These are phyloP conservation scores for Microtus montanus DNA, from an alignment of 2,113 vertebrate species.

Conservation along the genomic window DNA sequence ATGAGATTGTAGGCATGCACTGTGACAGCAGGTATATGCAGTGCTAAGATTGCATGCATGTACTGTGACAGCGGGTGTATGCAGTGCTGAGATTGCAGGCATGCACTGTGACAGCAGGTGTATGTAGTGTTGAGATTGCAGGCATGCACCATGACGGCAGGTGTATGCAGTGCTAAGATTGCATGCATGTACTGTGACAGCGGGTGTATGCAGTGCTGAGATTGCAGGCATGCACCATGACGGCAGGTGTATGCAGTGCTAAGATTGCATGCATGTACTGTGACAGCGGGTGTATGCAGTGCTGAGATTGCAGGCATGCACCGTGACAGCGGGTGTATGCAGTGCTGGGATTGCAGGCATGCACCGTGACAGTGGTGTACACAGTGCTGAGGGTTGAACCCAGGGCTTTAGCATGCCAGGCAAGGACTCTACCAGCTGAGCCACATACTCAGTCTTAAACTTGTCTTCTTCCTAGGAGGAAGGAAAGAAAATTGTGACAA, in stretches of 20 bases:
- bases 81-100: neutral
- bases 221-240: too few relatives aligned
- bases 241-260: rapidly evolving
- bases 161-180: too few relatives aligned
- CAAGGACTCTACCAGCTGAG: neutral
- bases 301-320: too few relatives aligned
- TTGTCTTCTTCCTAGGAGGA: neutral
- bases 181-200: too few relatives aligned
- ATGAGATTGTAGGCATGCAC: too few relatives aligned
- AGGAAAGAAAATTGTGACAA: conserved; percentile 19
- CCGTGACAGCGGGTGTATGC: neutral
- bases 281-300: too few relatives aligned
- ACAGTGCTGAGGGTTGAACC: neutral
- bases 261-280: too few relatives aligned
- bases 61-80: rapidly evolving
- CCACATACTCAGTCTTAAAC: neutral
- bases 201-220: too few relatives aligned
- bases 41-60: neutral
- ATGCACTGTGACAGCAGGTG: neutral
- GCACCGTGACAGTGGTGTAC: neutral
- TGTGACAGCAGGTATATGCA: neutral
- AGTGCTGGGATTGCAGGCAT: neutral
- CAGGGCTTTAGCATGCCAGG: neutral
- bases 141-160: rapidly evolving
- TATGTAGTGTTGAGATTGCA: neutral